Percentiles rank a stretch among this genome's conserved stretches.
Evolutionary conservation across 2,113 vertebrate species (phyloP).

Genomic region (Acrocephalus kingi): DNA sequence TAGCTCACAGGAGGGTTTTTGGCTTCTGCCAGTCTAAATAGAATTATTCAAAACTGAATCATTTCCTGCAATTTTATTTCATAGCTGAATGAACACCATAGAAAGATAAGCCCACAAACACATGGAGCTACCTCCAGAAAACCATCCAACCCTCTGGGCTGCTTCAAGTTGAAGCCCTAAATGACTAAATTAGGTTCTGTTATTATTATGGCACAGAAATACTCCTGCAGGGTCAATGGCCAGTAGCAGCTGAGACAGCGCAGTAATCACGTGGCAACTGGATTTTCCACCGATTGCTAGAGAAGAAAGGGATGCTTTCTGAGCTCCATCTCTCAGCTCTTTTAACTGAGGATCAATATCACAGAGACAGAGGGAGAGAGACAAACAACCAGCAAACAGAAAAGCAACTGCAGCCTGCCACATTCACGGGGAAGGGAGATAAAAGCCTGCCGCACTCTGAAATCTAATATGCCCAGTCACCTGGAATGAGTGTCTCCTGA

Average conservation of each 20-base stretch:
- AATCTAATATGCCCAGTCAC: conserved; percentile 37
- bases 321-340: conserved; percentile 17
- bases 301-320: conserved; percentile 46
- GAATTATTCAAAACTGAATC: conserved; percentile 70
- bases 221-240: conserved; percentile 31
- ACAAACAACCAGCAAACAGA: conserved; percentile 18
- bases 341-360: conserved; percentile 52
- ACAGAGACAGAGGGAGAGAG: not conserved
- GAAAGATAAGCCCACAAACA: conserved; percentile 66
- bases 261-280: not conserved
- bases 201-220: conserved; percentile 38
- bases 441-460: conserved; percentile 35
- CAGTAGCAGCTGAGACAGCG: not conserved
- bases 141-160: conserved; percentile 5
- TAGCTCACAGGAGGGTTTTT: conserved; percentile 60
- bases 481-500: conserved; percentile 46
- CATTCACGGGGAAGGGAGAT: not conserved
- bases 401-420: conserved; percentile 23
- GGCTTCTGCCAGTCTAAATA: conserved; percentile 65
- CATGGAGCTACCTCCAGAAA: conserved; percentile 58
- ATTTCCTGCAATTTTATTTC: conserved; percentile 75
- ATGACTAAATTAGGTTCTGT: conserved; percentile 35
- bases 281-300: conserved; percentile 32
- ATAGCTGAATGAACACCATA: conserved; percentile 63
- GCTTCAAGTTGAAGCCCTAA: conserved; percentile 24